These are phyloP conservation scores for Hipposideros armiger DNA, from an alignment of 2,113 vertebrate species.

Conservation along the genomic window DNA sequence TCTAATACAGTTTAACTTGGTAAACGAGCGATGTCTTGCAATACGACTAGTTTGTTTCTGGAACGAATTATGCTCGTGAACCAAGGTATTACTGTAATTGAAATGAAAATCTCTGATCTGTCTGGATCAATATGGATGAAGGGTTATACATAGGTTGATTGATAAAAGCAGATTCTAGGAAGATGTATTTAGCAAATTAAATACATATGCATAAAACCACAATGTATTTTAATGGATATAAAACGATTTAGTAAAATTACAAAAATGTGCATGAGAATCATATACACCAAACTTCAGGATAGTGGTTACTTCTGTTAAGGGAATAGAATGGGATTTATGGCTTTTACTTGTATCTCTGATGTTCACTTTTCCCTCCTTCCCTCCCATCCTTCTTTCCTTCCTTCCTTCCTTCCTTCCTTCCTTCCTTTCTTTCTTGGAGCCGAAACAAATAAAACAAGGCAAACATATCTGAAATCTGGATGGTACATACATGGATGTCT, in stretches of 20 bases:
- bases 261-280: background rate
- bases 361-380: too few relatives aligned
- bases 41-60: too few relatives aligned
- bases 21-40: too few relatives aligned
- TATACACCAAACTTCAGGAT: background rate
- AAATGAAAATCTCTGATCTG: background rate
- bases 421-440: background rate
- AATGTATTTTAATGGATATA: background rate
- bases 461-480: slow-evolving; percentile 66
- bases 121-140: background rate
- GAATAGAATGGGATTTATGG: background rate
- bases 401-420: rapidly evolving
- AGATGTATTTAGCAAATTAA: background rate
- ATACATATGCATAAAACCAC: background rate
- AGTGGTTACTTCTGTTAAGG: background rate
- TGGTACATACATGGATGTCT: slow-evolving; percentile 31
- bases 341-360: rapidly evolving
- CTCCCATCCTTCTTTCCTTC: rapidly evolving
- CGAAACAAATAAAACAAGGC: slow-evolving; percentile 56
- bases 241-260: background rate
- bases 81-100: too few relatives aligned
- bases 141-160: background rate
- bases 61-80: too few relatives aligned
- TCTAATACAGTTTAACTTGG: too few relatives aligned
- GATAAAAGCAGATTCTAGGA: slow-evolving; percentile 1